A percentile compares a stretch with the other conserved stretches of the same genome.
phyloP scores from a whole-genome alignment of 2,888 invertebrate genomes.

The Perithous albicinctus region DNA sequence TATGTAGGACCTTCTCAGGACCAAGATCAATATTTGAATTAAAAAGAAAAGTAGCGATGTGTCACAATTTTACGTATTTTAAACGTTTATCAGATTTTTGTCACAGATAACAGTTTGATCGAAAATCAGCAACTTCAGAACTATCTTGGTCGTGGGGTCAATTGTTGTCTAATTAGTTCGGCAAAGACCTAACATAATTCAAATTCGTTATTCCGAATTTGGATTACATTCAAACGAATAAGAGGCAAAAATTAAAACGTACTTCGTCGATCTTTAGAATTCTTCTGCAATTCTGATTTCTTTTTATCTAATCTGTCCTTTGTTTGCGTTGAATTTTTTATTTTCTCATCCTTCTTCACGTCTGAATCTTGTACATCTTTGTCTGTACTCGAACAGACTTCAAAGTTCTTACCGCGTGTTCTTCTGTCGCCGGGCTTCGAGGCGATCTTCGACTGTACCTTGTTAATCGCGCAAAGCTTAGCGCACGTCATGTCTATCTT shows the following conservation, averaged over 20 bases:
- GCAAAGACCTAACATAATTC: no score
- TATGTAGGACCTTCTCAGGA: no score
- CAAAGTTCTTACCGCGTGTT: not conserved
- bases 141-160: no score
- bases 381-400: not conserved
- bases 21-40: no score
- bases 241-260: constrained; percentile 3
- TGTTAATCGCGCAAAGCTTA: constrained; percentile 26
- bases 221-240: not conserved
- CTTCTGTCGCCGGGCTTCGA: constrained; percentile 1
- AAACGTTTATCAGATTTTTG: no score
- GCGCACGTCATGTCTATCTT: constrained; percentile 28
- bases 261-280: constrained; percentile 33
- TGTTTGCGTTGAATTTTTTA: not conserved
- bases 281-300: not conserved
- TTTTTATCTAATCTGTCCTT: not conserved
- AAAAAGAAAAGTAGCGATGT: no score
- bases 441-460: not conserved
- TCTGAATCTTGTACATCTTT: not conserved
- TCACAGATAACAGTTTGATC: no score
- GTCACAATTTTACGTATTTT: no score
- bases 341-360: constrained; percentile 2
- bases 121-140: no score
- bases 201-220: no score
- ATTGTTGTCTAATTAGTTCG: no score